Evolutionary conservation across 2,797 vertebrate genomes (phyloP).

Genomic region (Sebastes flavidus): DNA sequence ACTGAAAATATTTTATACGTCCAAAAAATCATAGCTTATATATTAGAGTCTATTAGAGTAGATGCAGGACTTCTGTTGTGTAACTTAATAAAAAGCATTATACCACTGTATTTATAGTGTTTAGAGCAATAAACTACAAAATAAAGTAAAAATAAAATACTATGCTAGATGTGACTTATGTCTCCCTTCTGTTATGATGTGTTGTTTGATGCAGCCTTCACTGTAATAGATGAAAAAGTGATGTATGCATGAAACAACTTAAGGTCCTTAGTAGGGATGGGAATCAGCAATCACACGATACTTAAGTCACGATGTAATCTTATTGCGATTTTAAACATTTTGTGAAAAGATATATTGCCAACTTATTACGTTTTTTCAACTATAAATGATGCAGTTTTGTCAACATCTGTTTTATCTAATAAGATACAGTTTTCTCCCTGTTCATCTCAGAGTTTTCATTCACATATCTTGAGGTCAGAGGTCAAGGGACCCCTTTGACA

Average conservation of each 20-base stretch:
- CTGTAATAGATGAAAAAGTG: background rate
- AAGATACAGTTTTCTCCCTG: accelerated
- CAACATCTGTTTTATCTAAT: too few species aligned
- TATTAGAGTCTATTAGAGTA: background rate
- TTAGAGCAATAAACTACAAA: background rate
- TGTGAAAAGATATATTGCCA: too few species aligned
- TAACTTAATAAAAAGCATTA: background rate
- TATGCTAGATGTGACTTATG: background rate
- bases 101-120: background rate
- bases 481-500: too few species aligned
- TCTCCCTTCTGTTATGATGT: background rate
- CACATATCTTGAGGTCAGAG: too few species aligned
- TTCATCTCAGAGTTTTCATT: too few species aligned
- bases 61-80: background rate
- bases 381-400: too few species aligned
- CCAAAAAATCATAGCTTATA: background rate
- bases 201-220: background rate
- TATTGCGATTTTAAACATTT: too few species aligned
- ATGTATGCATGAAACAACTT: background rate
- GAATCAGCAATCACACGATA: too few species aligned
- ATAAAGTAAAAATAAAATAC: background rate
- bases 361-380: too few species aligned
- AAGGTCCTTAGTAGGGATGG: background rate
- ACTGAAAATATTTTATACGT: background rate
- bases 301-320: too few species aligned